phyloP scores from a whole-genome alignment of 2,888 invertebrate species.

The Anthrax anthrax region DNA sequence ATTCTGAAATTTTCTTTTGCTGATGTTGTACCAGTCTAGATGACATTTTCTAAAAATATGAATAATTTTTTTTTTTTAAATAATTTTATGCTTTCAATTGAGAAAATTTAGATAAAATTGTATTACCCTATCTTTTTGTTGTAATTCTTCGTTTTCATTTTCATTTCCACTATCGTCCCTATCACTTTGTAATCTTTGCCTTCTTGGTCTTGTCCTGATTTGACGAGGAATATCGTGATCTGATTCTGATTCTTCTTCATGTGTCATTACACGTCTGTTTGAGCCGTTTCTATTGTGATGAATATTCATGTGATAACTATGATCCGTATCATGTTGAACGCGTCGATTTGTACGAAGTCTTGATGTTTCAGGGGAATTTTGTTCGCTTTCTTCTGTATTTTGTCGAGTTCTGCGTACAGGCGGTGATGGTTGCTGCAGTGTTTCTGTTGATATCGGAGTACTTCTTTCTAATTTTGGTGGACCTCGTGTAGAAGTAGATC shows the following conservation, averaged over 20 bases:
- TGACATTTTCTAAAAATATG: constrained; percentile 4
- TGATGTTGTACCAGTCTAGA: not conserved
- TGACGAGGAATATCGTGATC: constrained; percentile 22
- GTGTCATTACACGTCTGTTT: constrained; percentile 15
- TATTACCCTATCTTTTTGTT: constrained; percentile 2
- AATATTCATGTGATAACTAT: constrained; percentile 30
- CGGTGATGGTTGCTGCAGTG: not conserved
- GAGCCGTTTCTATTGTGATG: constrained; percentile 20
- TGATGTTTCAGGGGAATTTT: constrained; percentile 9
- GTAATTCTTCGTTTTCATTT: constrained; percentile 21
- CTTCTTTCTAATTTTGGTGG: too few species aligned
- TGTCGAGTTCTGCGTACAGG: not conserved
- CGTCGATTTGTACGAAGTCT: constrained; percentile 20
- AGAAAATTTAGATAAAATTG: too few species aligned
- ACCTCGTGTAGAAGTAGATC: not conserved
- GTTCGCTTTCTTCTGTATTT: constrained; percentile 6
- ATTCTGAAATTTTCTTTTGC: constrained; percentile 10
- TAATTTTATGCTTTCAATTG: too few species aligned
- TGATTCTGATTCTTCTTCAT: constrained; percentile 18
- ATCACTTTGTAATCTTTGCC: constrained; percentile 25
- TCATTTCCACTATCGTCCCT: constrained; percentile 27
- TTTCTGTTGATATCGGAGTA: not conserved
- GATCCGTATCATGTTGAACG: constrained; percentile 28
- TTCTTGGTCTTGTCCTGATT: constrained; percentile 27
- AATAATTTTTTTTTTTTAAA: too few species aligned